A percentile compares a stretch with the other conserved stretches of the same genome.
Conservation (phyloP, 2,113 vertebrate species). For the Otocyon megalotis region DNA sequence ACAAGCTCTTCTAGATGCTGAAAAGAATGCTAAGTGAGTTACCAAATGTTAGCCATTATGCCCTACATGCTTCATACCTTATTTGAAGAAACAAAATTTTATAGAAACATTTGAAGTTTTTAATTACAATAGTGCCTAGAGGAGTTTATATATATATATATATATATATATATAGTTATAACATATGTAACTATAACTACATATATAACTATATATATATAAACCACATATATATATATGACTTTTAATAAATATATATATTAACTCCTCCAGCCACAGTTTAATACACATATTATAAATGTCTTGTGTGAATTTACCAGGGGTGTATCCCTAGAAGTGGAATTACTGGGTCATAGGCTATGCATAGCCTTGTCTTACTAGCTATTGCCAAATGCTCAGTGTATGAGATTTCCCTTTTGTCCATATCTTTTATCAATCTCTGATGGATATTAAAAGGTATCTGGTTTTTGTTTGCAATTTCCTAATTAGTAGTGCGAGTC, state of each 20-base stretch:
- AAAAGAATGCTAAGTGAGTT: constrained; percentile 90
- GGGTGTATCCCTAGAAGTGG: not conserved
- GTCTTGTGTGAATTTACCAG: not conserved
- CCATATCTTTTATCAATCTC: not conserved
- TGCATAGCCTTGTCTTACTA: not conserved
- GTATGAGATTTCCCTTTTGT: not conserved
- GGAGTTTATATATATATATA: not conserved
- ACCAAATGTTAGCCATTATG: not conserved
- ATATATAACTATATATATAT: no score
- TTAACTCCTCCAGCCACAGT: not conserved
- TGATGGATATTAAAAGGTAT: not conserved
- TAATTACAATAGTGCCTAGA: not conserved
- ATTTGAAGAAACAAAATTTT: not conserved
- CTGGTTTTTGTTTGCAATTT: constrained; percentile 1
- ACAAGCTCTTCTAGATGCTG: constrained; percentile 86
- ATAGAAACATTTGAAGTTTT: not conserved
- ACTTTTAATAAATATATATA: not conserved
- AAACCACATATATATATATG: no score
- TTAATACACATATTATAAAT: not conserved
- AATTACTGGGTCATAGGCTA: not conserved
- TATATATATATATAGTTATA: not conserved
- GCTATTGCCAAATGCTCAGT: not conserved
- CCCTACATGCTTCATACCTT: not conserved
- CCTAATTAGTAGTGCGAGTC: not conserved
- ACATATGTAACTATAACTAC: no score